Conservation (phyloP, 2,113 vertebrate genomes). For the Clarias gariepinus region DNA sequence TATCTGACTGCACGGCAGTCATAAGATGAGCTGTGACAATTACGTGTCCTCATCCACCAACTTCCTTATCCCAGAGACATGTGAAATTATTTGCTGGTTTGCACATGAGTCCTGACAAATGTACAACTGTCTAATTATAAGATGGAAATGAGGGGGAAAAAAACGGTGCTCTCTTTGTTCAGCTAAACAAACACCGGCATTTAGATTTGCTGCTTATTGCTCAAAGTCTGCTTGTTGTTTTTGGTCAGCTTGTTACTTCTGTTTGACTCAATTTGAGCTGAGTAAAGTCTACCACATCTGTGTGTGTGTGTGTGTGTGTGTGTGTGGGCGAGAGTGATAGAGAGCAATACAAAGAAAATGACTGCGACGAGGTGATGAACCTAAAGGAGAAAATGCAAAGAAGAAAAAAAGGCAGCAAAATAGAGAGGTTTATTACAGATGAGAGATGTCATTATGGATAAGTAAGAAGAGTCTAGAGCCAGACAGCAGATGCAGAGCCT, state of each 20-base stretch:
- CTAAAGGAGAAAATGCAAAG: slow-evolving; percentile 1
- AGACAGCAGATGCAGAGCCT: slow-evolving; percentile 12
- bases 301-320: slow-evolving; percentile 8
- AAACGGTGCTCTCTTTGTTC: not conserved
- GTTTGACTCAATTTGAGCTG: not conserved
- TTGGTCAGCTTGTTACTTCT: slow-evolving; percentile 17
- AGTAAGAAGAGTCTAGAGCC: not conserved
- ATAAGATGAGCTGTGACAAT: not conserved
- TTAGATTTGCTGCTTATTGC: not conserved
- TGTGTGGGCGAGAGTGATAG: not conserved
- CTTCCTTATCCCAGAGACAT: not conserved
- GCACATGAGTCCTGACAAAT: not conserved
- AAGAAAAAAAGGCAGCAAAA: not conserved
- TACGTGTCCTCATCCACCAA: not conserved
- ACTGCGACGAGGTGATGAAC: not conserved
- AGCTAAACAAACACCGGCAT: slow-evolving; percentile 11
- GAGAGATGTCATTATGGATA: slow-evolving; percentile 19
- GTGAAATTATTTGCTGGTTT: not conserved
- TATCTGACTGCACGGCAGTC: not conserved
- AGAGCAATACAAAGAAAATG: slow-evolving; percentile 11
- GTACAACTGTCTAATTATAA: slow-evolving; percentile 4
- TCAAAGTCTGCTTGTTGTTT: slow-evolving; percentile 3
- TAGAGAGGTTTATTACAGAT: slow-evolving; percentile 21
- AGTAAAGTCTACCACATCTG: not conserved
- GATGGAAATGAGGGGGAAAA: not conserved